Base-by-base conservation (phyloP, 2,888 invertebrate species). In the Saturnia pavonia region DNA sequence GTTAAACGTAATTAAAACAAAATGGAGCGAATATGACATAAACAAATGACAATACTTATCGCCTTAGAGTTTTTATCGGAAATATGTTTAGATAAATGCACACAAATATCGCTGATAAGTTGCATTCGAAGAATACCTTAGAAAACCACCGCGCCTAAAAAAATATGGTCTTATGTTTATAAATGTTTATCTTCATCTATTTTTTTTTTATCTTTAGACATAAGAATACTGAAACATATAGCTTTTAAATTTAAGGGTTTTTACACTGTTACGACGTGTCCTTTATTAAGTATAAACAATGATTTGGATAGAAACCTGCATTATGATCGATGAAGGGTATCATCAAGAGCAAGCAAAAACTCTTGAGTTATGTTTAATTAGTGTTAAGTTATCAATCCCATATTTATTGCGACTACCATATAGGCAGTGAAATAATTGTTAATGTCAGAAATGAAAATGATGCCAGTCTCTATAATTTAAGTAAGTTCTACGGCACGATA, bases 81-180 rank as follows among this genome's bases (percentile, higher is more conserved):
- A 65, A 65, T 40, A n/a, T 65, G 11, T 11, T n/a, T 40, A 40
- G 34, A 65, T 65, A 65, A 65, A 65, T 65, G 65, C 69, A 12
- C 57, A 60, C 72, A 66, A 67, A 54, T 72, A 72, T 68, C 71
- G 63, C 71, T 73, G 69, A 69, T 72, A 72, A 27, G 68, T 57
- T 65, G 19, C 68, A 69, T 63, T 63, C 60, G 14, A 19, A 63
- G 63, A 19, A 40, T 65, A 65, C 27, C 57, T 60, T 14, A 14
- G 57, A 14, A 60, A 60, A 57, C 25, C 1, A 57, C 57, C 25
- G 8, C 27, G 27, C 27, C 57, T 60, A 60, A 60, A 25, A 22
- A 14, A 12, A 27, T 25, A 27, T 27, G 1, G 27, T 60, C 0
- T 27, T 14, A 25, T 60, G 34, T 34, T 2, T 6, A 2, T 34